Base-by-base conservation (phyloP, 2,797 vertebrate genomes). In the Hippocampus kuda region DNA sequence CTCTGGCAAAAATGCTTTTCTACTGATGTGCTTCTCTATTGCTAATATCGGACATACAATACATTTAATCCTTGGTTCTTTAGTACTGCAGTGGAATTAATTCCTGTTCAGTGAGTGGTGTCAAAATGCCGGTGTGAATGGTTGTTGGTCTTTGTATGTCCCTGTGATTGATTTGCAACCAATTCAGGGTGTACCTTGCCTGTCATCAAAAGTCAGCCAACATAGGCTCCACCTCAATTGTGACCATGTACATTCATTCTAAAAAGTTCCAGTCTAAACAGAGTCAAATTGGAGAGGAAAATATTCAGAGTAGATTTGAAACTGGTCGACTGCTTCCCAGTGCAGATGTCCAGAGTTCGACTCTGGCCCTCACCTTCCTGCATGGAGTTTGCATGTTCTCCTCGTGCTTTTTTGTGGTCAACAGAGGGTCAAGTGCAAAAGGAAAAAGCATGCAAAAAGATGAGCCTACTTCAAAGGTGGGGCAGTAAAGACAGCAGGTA, bases 401-500 rank as follows among this genome's bases (percentile, higher is more conserved):
- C 34, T 1, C 7, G 34, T 38, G 34, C 34, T n/a, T n/a, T n/a
- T n/a, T 62, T 22, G 60, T 41, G 34, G 18, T 9, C 7, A 53
- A 53, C 51, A 53, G 22, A n/a, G 22, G 22, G 8, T 53, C 2
- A 38, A 62, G 34, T 18, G 30, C 22, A 20, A 1, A 62, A 22
- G 1, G n/a, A 22, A 42, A 12, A 56, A 6, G 70, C 71, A 77
- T 81, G 82, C 82, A 63, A 86, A 88, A 86, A 75, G 69, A 82
- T 71, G 71, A 73, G 77, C 75, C 80, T 76, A 78, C 81, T 86
- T 80, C 66, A 73, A 76, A 77, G 83, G 76, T 73, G 75, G 86
- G 82, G 80, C 84, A 89, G 85, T 8, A n/a, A 7, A 48, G 41
- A 24, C 42, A 48, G 83, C 83, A 87, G 81, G 85, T 78, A 81